Base-by-base conservation (phyloP, 1,140 invertebrate genomes). In the Cyclina sinensis region DNA sequence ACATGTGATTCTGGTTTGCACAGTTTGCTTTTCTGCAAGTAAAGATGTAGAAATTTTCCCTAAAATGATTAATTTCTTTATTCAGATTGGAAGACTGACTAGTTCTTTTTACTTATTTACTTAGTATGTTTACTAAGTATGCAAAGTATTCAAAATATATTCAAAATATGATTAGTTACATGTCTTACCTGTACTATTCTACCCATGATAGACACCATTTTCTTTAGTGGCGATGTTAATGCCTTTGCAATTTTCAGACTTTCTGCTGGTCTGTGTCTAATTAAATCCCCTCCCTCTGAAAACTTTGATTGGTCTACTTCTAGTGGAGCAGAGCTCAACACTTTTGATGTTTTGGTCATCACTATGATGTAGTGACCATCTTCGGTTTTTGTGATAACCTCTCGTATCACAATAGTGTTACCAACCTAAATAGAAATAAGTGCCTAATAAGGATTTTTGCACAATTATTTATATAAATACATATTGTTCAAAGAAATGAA, bases 301-400 rank as follows among this genome's bases (percentile, higher is more conserved):
- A 73, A 73, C 70, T 43, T 74, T 39, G 35, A 12, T n/a, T 24
- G 5, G 35, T 39, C 35, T 9, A 74, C 70, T 43, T 74, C 70
- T 43, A 74, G 32, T 21, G 70, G 70, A 7, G 43, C 70, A 74
- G 70, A 39, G 14, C 5, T 74, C n/a, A 74, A 48, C 5, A 74
- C 70, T 74, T 74, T 74, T 7, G 35, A 43, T 12, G 35, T 39
- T 48, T 24, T 74, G 14, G 70, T 74, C 68, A 73, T 73, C 68
- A 73, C 68, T 73, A 73, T 73, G 68, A 73, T 73, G 68, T 73
- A 30, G 37, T 73, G 30, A 73, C 68, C 68, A 51, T 54, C 78
- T 51, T 81, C 78, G 4, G 78, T 11, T 73, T 73, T 74, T 39
- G 35, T 74, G 43, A 74, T 74, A 43, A 74, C n/a, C 43, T 74